Base-by-base conservation (phyloP, 23 tunicate genomes). In the Halocynthia roretzi region DNA sequence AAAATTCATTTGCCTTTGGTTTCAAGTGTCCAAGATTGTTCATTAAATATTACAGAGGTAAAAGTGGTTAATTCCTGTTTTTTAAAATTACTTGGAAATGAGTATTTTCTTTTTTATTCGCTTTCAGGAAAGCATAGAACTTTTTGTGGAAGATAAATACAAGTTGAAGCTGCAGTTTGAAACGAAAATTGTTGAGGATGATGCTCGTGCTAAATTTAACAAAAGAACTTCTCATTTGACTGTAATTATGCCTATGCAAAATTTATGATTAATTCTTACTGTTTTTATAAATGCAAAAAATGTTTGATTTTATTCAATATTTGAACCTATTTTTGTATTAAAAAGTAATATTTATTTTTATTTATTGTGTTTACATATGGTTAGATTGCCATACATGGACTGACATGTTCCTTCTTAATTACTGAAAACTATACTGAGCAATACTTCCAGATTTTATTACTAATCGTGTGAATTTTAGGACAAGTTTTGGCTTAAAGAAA, bases 1-100 rank as follows among this genome's bases (percentile, higher is more conserved):
- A 87, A 76, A 44, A 81, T 87, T 44, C 58, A 81, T 9, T 63
- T 87, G 31, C 93, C 93, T 22, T 15, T 10, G n/a, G 77, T 87
- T 6, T 21, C 56, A 5, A 81, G 77, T 53, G 61, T 80, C 8
- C 65, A 82, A 15, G 82, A 87, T 9, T 87, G 93, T 81, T 82
- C 81, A 69, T 76, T 87, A 53, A 53, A 65, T 40, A 87, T 87
- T 18, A 55, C 85, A 52, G 53, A 79, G 89, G 89, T 85, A 15
- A 52, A 19, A 54, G 15, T 65, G 17, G 63, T n/a, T 58, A 1
- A 58, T 31, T 31, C 44, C 44, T 58, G 63, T 58, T 58, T 0
- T 58, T 58, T 1, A n/a, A 58, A 58, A 1, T 2, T 0, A n/a
- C 2, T 58, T 1, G 5, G 63, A n/a, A 58, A 2, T 58, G 4